phyloP scores from a whole-genome alignment of 1,140 invertebrate species.

The Acyrthosiphon pisum region DNA sequence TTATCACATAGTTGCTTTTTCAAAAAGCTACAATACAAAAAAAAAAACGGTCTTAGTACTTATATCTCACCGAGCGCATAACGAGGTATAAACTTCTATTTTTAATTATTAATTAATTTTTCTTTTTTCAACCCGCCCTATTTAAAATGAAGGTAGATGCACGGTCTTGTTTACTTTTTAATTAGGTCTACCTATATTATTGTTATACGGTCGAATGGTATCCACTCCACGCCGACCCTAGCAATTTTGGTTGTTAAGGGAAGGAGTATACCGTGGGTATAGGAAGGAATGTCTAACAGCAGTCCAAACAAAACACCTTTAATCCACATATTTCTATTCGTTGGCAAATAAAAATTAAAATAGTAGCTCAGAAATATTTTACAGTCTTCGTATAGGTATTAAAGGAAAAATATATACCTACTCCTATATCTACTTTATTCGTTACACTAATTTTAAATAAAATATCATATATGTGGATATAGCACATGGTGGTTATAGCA shows the following conservation, averaged over 20 bases:
- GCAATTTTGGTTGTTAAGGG: not conserved
- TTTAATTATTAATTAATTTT: conserved; percentile 11
- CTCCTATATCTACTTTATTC: not conserved
- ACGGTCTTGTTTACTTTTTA: not conserved
- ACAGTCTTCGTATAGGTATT: not conserved
- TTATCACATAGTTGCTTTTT: not conserved
- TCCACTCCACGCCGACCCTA: not conserved
- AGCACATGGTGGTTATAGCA: too few relatives aligned
- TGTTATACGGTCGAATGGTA: not conserved
- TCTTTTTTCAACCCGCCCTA: not conserved
- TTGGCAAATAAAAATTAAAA: not conserved
- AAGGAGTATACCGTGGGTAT: not conserved
- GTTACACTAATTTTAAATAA: not conserved
- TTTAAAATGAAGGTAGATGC: not conserved
- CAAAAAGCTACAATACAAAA: not conserved
- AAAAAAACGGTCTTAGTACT: not conserved
- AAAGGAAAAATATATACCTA: not conserved
- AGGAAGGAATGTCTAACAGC: not conserved
- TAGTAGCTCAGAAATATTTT: not conserved
- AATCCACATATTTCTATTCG: not conserved
- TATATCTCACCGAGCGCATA: not conserved
- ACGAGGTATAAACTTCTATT: not conserved
- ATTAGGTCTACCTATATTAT: not conserved
- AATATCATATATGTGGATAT: not conserved
- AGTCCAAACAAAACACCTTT: not conserved